These are phyloP conservation scores for Parus major DNA, from an alignment of 2,113 vertebrate genomes.

Conservation along the genomic window DNA sequence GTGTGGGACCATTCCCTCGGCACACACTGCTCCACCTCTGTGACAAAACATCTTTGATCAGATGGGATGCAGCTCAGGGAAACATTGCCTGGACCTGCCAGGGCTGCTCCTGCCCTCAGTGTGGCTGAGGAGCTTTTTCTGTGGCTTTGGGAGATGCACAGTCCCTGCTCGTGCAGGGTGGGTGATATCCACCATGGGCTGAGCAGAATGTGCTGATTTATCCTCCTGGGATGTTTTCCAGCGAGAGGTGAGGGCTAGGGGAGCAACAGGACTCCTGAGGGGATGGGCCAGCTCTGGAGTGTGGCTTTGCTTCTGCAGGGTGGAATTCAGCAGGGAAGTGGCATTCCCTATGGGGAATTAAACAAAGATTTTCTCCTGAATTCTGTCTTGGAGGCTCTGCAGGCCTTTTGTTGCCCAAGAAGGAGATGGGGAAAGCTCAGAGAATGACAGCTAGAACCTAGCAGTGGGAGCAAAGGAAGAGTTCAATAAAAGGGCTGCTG, in stretches of 20 bases:
- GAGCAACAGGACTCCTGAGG: background rate
- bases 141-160: background rate
- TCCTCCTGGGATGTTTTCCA: background rate
- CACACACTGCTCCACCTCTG: background rate
- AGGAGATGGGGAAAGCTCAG: conserved; percentile 3
- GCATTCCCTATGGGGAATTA: background rate
- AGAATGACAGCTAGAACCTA: background rate
- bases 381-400: background rate
- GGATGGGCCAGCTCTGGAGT: background rate
- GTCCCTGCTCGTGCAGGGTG: background rate
- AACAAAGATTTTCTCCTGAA: conserved; percentile 3
- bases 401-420: background rate
- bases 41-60: background rate
- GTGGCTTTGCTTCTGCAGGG: background rate
- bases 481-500: background rate
- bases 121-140: background rate
- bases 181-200: no score
- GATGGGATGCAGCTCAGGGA: background rate
- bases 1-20: background rate
- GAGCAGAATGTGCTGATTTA: background rate
- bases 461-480: background rate
- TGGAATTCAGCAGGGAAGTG: background rate
- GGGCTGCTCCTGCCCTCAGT: background rate
- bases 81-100: background rate
- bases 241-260: background rate